Base-by-base conservation (phyloP, 1,140 invertebrate genomes). In the Tetramorium parvispinum region DNA sequence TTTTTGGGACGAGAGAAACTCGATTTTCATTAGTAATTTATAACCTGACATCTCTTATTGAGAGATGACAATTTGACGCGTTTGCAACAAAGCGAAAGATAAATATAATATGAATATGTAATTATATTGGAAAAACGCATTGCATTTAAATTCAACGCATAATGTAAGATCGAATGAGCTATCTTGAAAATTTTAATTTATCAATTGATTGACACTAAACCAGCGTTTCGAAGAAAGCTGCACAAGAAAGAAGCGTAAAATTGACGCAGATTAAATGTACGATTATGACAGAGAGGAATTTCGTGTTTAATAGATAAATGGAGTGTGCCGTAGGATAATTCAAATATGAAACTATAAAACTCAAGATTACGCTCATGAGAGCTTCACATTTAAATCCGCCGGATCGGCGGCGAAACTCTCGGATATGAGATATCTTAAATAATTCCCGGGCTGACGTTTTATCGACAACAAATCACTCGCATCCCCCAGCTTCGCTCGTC, bases 401-500 rank as follows among this genome's bases (percentile, higher is more conserved):
- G 55, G 53, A 71, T 71, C 51, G 53, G 16, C 11, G 53, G 21
- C 37, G 49, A 43, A 18, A n/a, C 53, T 83, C 55, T 49, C 13
- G 37, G 68, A 75, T 61, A 75, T 37, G 79, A 73, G 43, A 75
- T 83, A 83, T 70, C 79, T 83, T 83, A 83, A 83, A 83, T 83
- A 75, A 83, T 83, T 83, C 68, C 68, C 53, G 8, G 68, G 4
- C 53, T 83, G 79, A 83, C 79, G 55, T 83, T 83, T 83, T 75
- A 83, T 83, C 79, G 79, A 83, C 53, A 83, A 83, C 79, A 83
- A 83, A 83, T 83, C 79, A 75, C 68, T 73, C 79, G 79, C 37
- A 57, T 71, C 40, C 68, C 43, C 11, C 43, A 32, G 32, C 32
- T 32, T 32, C 10, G 40, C 10, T 40, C 70, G 37, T 21, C 24